Conservation (phyloP, 2,888 invertebrate genomes). For the Apantesis nais region DNA sequence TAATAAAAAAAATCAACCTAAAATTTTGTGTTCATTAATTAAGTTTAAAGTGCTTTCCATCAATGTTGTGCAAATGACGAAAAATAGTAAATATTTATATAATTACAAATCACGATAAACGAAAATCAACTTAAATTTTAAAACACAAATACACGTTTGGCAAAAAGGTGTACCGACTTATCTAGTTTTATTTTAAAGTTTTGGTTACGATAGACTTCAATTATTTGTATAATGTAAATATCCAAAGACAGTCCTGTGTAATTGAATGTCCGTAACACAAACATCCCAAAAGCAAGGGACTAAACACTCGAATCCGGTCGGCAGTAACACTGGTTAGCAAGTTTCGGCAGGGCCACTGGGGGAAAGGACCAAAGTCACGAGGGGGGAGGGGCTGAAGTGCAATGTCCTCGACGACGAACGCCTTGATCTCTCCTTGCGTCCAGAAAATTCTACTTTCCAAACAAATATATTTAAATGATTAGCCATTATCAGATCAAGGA, state of each 20-base stretch:
- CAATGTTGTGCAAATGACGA: background rate
- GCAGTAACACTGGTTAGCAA: constrained; percentile 74
- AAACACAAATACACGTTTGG: background rate
- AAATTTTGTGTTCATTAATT: no score
- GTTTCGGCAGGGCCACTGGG: constrained; percentile 75
- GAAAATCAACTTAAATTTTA: background rate
- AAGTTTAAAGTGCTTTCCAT: background rate
- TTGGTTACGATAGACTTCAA: background rate
- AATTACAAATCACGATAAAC: background rate
- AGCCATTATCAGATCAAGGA: constrained; percentile 34
- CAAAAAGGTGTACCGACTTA: background rate
- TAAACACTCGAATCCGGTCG: constrained; percentile 82
- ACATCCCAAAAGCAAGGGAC: constrained; percentile 62
- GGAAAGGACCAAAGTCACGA: constrained; percentile 71
- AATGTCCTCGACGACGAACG: constrained; percentile 85
- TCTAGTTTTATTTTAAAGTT: background rate
- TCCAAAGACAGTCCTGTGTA: constrained; percentile 16
- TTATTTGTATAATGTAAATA: constrained; percentile 8
- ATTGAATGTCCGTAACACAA: constrained; percentile 50
- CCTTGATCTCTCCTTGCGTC: constrained; percentile 65
- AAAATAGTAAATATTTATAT: background rate
- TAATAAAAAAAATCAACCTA: no score
- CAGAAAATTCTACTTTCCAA: constrained; percentile 66
- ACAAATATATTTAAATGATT: constrained; percentile 52
- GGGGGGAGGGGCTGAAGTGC: constrained; percentile 73